Evolutionary conservation across 2,113 vertebrate species (phyloP).

Genomic region (Halichoeres trimaculatus): DNA sequence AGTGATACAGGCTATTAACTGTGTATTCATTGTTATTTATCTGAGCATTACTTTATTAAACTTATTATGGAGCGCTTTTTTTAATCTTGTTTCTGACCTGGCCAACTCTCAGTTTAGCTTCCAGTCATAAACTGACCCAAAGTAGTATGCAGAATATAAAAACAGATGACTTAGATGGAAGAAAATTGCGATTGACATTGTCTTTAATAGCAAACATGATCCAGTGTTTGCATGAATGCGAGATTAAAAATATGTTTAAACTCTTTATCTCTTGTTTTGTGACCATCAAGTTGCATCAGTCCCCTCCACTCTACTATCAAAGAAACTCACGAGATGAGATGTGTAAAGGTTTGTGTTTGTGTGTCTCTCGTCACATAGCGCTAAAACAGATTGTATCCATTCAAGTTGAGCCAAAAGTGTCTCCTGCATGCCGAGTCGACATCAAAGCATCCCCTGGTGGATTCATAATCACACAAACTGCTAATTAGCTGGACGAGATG

Average conservation of each 20-base stretch:
- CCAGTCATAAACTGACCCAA: no score
- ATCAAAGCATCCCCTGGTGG: constrained; percentile 32
- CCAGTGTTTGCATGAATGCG: not conserved
- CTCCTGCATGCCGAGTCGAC: constrained; percentile 16
- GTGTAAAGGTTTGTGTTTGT: constrained; percentile 6
- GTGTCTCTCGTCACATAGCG: not conserved
- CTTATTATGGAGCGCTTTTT: no score
- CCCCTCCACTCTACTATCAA: not conserved
- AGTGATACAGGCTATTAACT: no score
- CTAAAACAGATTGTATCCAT: constrained; percentile 33
- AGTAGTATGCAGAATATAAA: no score
- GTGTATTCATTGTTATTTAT: no score
- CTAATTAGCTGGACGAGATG: constrained; percentile 31
- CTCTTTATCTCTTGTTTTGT: not conserved
- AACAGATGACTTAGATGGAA: no score
- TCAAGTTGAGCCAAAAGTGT: constrained; percentile 29
- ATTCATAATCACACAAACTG: constrained; percentile 47
- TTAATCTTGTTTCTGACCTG: no score
- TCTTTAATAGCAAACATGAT: no score
- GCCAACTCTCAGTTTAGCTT: no score
- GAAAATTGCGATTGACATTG: no score
- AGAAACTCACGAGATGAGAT: not conserved
- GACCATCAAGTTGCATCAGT: not conserved
- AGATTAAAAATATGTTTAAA: not conserved
- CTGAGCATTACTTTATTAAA: no score